A percentile compares a stretch with the other conserved stretches of the same genome.
Conservation (phyloP, 2,797 vertebrate genomes). For the Melanotaenia pygmaea region DNA sequence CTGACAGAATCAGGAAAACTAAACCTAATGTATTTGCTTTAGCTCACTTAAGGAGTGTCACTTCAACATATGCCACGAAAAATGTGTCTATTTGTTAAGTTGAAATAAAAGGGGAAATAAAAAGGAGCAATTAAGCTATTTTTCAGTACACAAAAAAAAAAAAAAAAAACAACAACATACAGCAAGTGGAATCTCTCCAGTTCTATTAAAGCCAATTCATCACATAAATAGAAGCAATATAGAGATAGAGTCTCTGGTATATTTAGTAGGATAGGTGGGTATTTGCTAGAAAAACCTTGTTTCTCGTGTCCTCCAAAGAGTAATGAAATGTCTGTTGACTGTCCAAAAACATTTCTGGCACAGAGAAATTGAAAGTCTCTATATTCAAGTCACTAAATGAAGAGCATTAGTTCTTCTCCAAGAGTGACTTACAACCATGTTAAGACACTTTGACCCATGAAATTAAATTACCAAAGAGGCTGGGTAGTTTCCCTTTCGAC, state of each 20-base stretch:
- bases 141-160: background rate
- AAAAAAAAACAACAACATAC: too few species aligned
- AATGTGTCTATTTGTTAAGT: too few species aligned
- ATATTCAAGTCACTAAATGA: background rate
- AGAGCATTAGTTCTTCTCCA: background rate
- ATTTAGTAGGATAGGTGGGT: background rate
- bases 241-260: background rate
- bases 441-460: background rate
- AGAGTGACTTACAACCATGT: background rate
- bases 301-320: background rate
- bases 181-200: background rate
- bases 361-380: background rate
- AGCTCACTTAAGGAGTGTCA: too few species aligned
- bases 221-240: too few species aligned
- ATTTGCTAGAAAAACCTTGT: background rate
- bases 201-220: too few species aligned
- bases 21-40: too few species aligned
- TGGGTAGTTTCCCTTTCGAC: background rate
- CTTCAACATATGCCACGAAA: too few species aligned
- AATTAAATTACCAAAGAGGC: background rate
- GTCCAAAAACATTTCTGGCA: background rate
- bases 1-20: too few species aligned
- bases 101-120: too few species aligned
- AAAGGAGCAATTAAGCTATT: too few species aligned
- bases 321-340: too few species aligned